phyloP scores from a whole-genome alignment of 2,113 vertebrate species.

The Fukomys damarensis region DNA sequence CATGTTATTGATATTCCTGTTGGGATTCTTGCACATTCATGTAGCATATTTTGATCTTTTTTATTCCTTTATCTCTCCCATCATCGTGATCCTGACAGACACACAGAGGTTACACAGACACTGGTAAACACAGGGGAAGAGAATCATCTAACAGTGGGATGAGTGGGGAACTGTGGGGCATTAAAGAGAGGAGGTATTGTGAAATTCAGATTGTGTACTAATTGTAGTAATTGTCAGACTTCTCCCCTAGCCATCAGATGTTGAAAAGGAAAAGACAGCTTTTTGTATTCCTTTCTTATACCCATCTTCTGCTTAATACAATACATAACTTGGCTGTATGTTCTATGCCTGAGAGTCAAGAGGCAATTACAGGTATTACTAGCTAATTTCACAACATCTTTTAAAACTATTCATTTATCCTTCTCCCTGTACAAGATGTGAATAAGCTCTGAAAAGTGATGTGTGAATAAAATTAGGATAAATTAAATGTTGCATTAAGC shows the following conservation, averaged over 20 bases:
- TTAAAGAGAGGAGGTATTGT: background rate
- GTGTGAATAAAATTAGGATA: conserved; percentile 1
- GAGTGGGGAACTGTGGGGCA: background rate
- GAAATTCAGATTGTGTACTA: background rate
- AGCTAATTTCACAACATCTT: background rate
- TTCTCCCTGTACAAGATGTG: background rate
- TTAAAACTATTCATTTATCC: background rate
- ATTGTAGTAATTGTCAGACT: background rate
- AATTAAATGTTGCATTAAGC: background rate
- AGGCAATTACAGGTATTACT: conserved; percentile 14
- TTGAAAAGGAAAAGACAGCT: background rate
- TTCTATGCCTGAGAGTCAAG: background rate
- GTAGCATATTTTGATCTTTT: too few species aligned
- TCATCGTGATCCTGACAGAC: background rate
- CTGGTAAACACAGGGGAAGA: background rate
- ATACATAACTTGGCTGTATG: background rate
- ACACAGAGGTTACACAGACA: too few species aligned
- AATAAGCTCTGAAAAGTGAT: background rate
- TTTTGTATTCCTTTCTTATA: background rate
- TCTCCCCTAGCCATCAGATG: background rate
- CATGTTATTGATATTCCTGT: background rate
- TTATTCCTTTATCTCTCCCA: background rate
- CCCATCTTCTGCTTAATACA: background rate
- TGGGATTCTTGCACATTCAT: background rate
- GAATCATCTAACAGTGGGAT: background rate